These are phyloP conservation scores for Osmerus eperlanus DNA, from an alignment of 2,113 vertebrate species.

Conservation along the genomic window DNA sequence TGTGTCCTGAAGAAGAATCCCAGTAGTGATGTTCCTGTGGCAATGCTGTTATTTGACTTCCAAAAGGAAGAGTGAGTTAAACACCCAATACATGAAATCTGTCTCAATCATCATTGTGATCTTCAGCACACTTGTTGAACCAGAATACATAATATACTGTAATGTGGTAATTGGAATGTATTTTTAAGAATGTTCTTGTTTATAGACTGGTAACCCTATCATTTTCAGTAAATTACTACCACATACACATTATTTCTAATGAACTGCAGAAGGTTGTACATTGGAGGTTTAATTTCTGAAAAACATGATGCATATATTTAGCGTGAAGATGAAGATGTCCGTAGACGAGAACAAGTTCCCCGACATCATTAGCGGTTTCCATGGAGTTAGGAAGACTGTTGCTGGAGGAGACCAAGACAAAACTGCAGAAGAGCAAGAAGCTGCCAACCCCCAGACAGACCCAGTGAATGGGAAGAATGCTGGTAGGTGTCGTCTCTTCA, in stretches of 20 bases:
- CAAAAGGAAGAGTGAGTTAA: constrained; percentile 65
- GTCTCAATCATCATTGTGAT: too few relatives aligned
- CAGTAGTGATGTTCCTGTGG: constrained; percentile 63
- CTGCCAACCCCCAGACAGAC: neutral
- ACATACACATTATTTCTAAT: too few relatives aligned
- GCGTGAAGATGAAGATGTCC: constrained; percentile 71
- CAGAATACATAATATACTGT: too few relatives aligned
- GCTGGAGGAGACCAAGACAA: constrained; percentile 31
- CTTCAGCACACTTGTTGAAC: too few relatives aligned
- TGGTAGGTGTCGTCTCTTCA: neutral
- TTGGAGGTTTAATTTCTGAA: too few relatives aligned
- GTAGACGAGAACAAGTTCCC: constrained; percentile 54
- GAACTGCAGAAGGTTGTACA: too few relatives aligned
- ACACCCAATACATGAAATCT: too few relatives aligned
- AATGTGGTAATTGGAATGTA: too few relatives aligned
- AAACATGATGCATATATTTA: constrained; percentile 27
- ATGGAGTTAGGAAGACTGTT: constrained; percentile 22
- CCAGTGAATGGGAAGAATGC: neutral
- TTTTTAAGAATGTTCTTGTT: too few relatives aligned
- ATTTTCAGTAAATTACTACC: too few relatives aligned
- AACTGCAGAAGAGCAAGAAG: neutral
- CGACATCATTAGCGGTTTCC: constrained; percentile 21
- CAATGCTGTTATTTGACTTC: constrained; percentile 75
- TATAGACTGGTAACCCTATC: too few relatives aligned
- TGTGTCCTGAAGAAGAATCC: constrained; percentile 76